Evolutionary conservation across 1,140 invertebrate species (phyloP), one percentile per base, ranked within the genome.

Genomic region (Pteromalus puparum): DNA sequence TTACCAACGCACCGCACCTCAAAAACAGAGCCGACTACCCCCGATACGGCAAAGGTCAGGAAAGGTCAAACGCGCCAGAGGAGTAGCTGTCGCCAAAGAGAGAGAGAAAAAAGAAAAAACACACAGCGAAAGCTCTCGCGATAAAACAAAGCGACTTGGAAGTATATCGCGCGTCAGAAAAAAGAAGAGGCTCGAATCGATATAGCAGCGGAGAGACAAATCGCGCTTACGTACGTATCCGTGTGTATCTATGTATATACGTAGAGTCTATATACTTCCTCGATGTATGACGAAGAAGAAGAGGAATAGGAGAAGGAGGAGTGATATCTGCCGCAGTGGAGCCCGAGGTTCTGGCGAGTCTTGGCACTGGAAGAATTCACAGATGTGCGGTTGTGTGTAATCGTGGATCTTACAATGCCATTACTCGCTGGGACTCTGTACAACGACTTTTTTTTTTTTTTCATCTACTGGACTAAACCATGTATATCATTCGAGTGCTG

Each of bases 301-400:
- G 28, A 67, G 9, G 34, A 73, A 21, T 21, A 5, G 28, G 21
- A 26, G 42, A 28, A 79, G 34, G 21, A 10, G 2, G 34, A n/a
- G 38, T 76, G 72, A 26, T 30, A 18, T 30, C 15, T n/a, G 72
- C 28, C 72, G 72, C 72, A 74, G 72, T 38, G 72, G 15, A 74
- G 34, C 34, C 34, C 21, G 34, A 38, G 90, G 90, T 91, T 90
- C 91, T 90, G 92, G 91, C 92, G 92, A 88, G 92, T 93, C 92
- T 93, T 93, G 92, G 92, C 92, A 93, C 92, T 93, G 92, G 92
- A 93, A 93, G 92, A 93, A 93, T 93, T 93, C 92, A 93, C 92
- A 93, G 92, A 93, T 93, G 92, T 92, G 90, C 88, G 88, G 90
- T 86, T 89, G 89, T 90, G 86, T 91, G 89, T 92, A 93, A 93